These are phyloP conservation scores for Otocyon megalotis DNA, from an alignment of 2,113 vertebrate genomes.

Conservation along the genomic window DNA sequence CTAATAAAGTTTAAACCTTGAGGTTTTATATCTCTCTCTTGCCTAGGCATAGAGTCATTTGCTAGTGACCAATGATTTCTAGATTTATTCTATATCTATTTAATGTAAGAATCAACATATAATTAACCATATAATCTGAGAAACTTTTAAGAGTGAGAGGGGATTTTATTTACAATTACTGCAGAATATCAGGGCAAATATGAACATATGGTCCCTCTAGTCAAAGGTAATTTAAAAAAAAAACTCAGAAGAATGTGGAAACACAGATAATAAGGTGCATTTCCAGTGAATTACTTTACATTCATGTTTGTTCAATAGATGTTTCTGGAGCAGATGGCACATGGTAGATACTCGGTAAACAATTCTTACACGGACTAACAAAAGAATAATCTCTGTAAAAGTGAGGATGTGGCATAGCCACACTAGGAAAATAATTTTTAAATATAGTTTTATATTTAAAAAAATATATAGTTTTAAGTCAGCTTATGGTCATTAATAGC, in stretches of 20 bases:
- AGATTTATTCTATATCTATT: not conserved
- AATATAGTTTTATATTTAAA: not conserved
- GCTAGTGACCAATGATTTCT: not conserved
- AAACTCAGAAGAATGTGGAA: not conserved
- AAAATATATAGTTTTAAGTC: not conserved
- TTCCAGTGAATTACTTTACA: not conserved
- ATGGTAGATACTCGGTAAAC: not conserved
- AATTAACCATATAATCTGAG: not conserved
- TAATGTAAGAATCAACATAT: not conserved
- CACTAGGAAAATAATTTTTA: not conserved
- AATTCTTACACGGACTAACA: not conserved
- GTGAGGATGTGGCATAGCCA: not conserved
- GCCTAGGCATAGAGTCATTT: not conserved
- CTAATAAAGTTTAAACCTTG: not conserved
- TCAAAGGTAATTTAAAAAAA: not conserved
- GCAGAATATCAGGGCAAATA: not conserved
- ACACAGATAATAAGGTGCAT: not conserved
- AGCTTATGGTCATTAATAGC: not conserved
- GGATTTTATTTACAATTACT: not conserved
- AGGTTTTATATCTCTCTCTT: not conserved
- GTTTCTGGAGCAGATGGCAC: not conserved
- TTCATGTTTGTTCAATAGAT: not conserved
- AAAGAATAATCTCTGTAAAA: not conserved
- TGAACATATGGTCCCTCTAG: not conserved
- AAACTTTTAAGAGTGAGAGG: not conserved